Conservation (phyloP, 2,888 invertebrate genomes). For the Drosophila lutescens region DNA sequence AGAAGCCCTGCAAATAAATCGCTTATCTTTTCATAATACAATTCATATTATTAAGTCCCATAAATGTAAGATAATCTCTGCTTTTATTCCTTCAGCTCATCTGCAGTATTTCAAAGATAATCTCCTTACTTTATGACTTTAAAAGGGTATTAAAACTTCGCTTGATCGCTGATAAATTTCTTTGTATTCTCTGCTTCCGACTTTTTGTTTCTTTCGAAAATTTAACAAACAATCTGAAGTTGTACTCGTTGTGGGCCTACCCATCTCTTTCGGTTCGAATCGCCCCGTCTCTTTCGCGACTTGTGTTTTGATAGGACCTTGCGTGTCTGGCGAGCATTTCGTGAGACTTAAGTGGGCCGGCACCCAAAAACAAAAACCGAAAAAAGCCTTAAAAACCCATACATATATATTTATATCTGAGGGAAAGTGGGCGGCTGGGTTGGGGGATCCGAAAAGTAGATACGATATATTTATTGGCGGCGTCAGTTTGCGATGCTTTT, state of each 20-base stretch:
- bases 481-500: conserved; percentile 45
- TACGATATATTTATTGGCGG: conserved; percentile 70
- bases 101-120: conserved; percentile 14
- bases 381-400: conserved; percentile 5
- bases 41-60: neutral
- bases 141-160: conserved; percentile 39
- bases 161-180: conserved; percentile 21
- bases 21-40: neutral
- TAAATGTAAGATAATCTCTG: conserved; percentile 3
- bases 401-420: conserved; percentile 3
- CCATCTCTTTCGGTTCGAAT: conserved; percentile 3
- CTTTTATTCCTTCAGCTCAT: neutral
- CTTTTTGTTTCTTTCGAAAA: conserved; percentile 36
- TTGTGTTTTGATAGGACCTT: conserved; percentile 45
- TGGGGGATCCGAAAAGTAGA: conserved; percentile 51
- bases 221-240: conserved; percentile 48
- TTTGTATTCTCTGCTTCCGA: conserved; percentile 14
- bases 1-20: no score
- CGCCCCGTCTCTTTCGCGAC: neutral
- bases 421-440: neutral
- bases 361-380: conserved; percentile 36
- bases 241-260: neutral
- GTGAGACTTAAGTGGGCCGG: conserved; percentile 73
- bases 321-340: conserved; percentile 72
- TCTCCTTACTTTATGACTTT: conserved; percentile 13